Conservation (phyloP, 2,113 vertebrate genomes). For the Epinephelus moara region DNA sequence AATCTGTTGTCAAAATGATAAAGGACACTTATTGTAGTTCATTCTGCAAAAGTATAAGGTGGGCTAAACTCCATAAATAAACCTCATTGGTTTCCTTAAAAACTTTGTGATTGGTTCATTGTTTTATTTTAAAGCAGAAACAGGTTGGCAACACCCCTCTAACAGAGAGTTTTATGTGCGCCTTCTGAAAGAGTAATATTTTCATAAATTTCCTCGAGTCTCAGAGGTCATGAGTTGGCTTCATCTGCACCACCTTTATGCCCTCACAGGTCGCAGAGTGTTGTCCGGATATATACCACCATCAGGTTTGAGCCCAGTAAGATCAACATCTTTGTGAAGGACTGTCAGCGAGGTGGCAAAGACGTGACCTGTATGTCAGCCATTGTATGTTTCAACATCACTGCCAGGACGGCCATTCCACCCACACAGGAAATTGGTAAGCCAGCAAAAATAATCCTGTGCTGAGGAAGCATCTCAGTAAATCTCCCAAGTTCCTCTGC, state of each 20-base stretch:
- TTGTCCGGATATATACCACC: constrained; percentile 89
- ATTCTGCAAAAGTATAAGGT: neutral
- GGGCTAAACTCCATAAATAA: neutral
- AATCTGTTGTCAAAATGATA: neutral
- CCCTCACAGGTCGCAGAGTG: constrained; percentile 90
- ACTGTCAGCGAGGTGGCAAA: constrained; percentile 91
- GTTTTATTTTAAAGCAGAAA: neutral
- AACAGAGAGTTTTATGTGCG: neutral
- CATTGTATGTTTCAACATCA: constrained; percentile 91
- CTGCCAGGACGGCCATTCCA: constrained; percentile 88
- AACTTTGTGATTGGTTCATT: neutral
- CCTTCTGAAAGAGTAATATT: neutral
- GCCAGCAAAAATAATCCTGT: constrained; percentile 66
- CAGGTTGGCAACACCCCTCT: neutral
- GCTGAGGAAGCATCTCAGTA: constrained; percentile 13
- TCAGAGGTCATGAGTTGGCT: neutral
- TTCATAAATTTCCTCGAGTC: neutral
- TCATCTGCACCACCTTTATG: constrained; percentile 15
- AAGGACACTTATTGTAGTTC: neutral
- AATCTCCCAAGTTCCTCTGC: constrained; percentile 9
- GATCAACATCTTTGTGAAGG: constrained; percentile 97
- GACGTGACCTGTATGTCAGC: constrained; percentile 95
- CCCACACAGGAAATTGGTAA: constrained; percentile 88
- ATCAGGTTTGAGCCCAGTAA: constrained; percentile 93
- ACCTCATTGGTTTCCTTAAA: neutral